Percentiles rank a stretch among this genome's conserved stretches.
Evolutionary conservation across 2,113 vertebrate genomes (phyloP).

Genomic region (Pseudopipra pipra): DNA sequence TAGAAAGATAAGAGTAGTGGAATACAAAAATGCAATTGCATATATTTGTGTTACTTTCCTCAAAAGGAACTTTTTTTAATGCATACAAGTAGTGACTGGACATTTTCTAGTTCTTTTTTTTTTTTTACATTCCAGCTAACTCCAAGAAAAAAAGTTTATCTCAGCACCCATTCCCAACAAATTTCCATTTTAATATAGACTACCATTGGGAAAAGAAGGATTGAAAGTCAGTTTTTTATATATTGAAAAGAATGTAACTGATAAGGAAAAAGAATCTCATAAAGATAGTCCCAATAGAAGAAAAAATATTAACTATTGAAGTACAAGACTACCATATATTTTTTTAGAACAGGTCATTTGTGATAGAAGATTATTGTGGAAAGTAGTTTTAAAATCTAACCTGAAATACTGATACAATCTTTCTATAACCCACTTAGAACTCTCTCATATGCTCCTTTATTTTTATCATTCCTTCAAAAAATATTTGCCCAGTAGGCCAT

Average conservation of each 20-base stretch:
- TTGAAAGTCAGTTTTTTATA: not conserved
- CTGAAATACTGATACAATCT: not conserved
- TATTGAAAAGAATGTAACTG: not conserved
- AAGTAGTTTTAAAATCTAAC: not conserved
- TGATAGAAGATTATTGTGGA: not conserved
- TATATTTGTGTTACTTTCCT: not conserved
- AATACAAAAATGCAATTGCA: not conserved
- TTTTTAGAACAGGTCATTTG: not conserved
- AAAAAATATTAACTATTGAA: not conserved
- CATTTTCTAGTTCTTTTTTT: not conserved
- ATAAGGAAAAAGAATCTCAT: not conserved
- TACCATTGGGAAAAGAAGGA: not conserved
- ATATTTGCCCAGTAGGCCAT: not conserved
- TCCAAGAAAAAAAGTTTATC: not conserved
- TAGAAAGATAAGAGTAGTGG: not conserved
- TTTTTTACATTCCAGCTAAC: not conserved
- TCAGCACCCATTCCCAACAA: not conserved
- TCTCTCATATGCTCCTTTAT: constrained; percentile 8
- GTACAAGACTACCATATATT: not conserved
- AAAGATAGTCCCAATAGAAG: not conserved
- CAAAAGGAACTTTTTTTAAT: not conserved
- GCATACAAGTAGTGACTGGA: not conserved
- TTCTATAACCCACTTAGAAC: not conserved
- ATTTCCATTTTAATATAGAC: not conserved
- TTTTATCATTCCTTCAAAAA: constrained; percentile 36